Conservation (phyloP, 2,797 vertebrate species). For the Neosalanx taihuensis region DNA sequence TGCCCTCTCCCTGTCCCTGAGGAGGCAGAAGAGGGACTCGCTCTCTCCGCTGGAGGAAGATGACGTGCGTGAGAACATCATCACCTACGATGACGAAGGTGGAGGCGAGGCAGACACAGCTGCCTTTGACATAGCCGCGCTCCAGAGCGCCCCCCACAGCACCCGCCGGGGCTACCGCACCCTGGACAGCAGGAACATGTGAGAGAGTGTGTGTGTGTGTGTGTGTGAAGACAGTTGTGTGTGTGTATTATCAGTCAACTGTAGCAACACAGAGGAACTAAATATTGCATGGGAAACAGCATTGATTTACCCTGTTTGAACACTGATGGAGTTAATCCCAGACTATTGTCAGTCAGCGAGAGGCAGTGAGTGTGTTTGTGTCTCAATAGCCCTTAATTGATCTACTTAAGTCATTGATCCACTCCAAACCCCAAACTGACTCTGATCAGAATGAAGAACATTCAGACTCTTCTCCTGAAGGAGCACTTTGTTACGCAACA, state of each 20-base stretch:
- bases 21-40: conserved; percentile 85
- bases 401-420: conserved; percentile 42
- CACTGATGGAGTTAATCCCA: no score
- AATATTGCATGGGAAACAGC: conserved; percentile 22
- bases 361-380: conserved; percentile 33
- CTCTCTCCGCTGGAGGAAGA: conserved; percentile 87
- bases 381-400: conserved; percentile 46
- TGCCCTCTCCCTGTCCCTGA: conserved; percentile 83
- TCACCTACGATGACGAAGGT: conserved; percentile 90
- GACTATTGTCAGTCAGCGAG: no score
- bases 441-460: conserved; percentile 44
- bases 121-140: conserved; percentile 87
- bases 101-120: conserved; percentile 90
- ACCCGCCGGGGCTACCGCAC: conserved; percentile 73
- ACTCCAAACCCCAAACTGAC: conserved; percentile 19
- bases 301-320: conserved; percentile 6
- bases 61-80: conserved; percentile 91
- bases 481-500: conserved; percentile 56
- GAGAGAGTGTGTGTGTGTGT: conserved; percentile 41
- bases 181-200: conserved; percentile 78
- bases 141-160: conserved; percentile 82
- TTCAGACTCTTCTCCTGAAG: conserved; percentile 43
- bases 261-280: no score
- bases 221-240: not conserved
- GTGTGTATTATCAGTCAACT: not conserved